These are phyloP conservation scores for Kryptopterus vitreolus DNA, from an alignment of 2,797 vertebrate species.

Conservation along the genomic window DNA sequence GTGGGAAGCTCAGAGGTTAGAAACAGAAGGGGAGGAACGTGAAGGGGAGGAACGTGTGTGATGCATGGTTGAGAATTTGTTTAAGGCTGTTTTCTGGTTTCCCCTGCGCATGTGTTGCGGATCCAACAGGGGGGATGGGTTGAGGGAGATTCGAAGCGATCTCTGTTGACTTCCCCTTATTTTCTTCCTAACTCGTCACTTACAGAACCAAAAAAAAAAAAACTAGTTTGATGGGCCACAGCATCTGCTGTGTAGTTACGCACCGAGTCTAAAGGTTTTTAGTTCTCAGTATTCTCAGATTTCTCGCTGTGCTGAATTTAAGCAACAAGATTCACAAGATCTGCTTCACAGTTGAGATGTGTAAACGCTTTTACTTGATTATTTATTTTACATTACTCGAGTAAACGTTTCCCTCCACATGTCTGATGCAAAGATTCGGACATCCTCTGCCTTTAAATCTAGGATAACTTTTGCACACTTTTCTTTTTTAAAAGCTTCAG, in stretches of 20 bases:
- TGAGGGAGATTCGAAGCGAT: background rate
- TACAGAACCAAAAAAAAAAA: background rate
- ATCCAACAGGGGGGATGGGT: constrained; percentile 34
- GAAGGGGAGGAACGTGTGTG: constrained; percentile 22
- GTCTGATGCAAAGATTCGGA: background rate
- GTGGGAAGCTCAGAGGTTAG: constrained; percentile 21
- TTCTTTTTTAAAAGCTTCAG: background rate
- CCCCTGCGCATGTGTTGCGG: constrained; percentile 41
- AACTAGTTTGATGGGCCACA: constrained; percentile 24
- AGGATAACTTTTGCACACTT: background rate
- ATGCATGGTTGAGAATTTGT: constrained; percentile 24
- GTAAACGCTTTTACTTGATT: background rate
- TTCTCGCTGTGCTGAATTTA: background rate
- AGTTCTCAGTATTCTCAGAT: background rate
- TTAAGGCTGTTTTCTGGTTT: constrained; percentile 2
- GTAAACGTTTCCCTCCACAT: background rate
- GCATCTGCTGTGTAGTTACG: background rate
- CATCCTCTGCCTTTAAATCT: too few relatives aligned
- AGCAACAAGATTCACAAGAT: background rate
- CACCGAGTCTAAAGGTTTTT: background rate
- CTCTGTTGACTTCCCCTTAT: constrained; percentile 24
- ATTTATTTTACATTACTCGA: too few relatives aligned
- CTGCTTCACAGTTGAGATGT: background rate
- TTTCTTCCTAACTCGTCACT: constrained; percentile 25
- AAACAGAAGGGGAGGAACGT: constrained; percentile 23